These are phyloP conservation scores for Hippocampus zosterae DNA, from an alignment of 2,113 vertebrate species.

Conservation along the genomic window DNA sequence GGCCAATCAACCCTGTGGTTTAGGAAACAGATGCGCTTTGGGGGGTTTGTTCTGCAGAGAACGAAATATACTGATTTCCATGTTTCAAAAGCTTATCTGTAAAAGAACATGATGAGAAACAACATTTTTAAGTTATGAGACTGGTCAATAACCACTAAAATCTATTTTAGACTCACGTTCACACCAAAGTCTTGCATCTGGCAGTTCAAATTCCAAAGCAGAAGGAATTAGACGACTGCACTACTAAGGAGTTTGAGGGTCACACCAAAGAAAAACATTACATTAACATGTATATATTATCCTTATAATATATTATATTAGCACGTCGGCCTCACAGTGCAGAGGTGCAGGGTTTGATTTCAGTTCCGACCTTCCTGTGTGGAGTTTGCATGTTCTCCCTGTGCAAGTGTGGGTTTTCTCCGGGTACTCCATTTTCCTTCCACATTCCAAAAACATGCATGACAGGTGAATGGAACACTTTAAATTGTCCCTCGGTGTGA, in stretches of 20 bases:
- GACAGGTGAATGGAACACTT: too few relatives aligned
- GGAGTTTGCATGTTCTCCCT: too few relatives aligned
- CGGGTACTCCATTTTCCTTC: too few relatives aligned
- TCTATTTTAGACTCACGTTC: background rate
- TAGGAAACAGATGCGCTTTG: slow-evolving; percentile 30
- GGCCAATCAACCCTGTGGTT: slow-evolving; percentile 24
- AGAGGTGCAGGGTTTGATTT: too few relatives aligned
- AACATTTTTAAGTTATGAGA: background rate
- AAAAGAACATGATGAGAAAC: background rate
- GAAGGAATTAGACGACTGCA: background rate
- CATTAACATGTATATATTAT: too few relatives aligned
- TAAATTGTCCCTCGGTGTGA: too few relatives aligned
- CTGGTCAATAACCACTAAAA: background rate
- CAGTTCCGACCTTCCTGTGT: too few relatives aligned
- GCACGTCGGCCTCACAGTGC: too few relatives aligned
- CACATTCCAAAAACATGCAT: too few relatives aligned
- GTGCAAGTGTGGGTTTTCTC: too few relatives aligned
- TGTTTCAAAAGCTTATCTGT: background rate
- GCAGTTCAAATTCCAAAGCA: background rate
- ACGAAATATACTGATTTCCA: background rate
- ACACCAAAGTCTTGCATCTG: background rate
- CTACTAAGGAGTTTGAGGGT: background rate
- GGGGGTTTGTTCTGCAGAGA: background rate
- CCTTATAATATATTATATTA: too few relatives aligned
- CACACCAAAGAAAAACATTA: background rate